Evolutionary conservation across 2,797 vertebrate species (phyloP).

Genomic region (Podargus strigoides): DNA sequence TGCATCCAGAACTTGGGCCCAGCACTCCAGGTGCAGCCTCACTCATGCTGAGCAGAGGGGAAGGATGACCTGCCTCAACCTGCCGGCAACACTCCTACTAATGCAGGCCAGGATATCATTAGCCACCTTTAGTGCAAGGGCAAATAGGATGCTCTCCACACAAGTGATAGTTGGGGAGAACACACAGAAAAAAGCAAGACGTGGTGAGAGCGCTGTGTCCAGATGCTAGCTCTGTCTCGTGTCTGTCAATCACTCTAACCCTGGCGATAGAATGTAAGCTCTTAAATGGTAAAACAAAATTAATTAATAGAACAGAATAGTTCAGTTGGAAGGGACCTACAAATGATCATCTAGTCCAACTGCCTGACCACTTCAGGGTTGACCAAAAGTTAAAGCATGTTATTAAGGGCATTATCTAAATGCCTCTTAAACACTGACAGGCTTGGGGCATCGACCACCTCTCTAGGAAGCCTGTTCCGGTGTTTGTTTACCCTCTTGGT

Average conservation of each 20-base stretch:
- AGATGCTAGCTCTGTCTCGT: not conserved
- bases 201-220: accelerated
- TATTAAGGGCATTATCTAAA: too few species aligned
- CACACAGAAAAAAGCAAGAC: not conserved
- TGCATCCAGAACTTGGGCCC: not conserved
- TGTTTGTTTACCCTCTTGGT: not conserved
- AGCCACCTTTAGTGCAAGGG: accelerated
- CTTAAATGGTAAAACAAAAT: not conserved
- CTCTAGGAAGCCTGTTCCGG: not conserved
- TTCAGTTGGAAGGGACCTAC: not conserved
- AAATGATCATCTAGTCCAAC: not conserved
- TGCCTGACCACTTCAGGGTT: not conserved
- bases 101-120: not conserved
- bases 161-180: not conserved
- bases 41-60: not conserved
- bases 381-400: not conserved
- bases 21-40: not conserved
- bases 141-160: not conserved
- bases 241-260: not conserved
- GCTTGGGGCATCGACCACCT: accelerated
- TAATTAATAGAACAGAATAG: not conserved
- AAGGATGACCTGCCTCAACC: not conserved
- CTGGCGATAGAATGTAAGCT: not conserved
- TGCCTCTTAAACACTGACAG: too few species aligned
- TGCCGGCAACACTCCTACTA: not conserved